phyloP scores from a whole-genome alignment of 2,113 vertebrate species.

The Daphoenositta chrysoptera region DNA sequence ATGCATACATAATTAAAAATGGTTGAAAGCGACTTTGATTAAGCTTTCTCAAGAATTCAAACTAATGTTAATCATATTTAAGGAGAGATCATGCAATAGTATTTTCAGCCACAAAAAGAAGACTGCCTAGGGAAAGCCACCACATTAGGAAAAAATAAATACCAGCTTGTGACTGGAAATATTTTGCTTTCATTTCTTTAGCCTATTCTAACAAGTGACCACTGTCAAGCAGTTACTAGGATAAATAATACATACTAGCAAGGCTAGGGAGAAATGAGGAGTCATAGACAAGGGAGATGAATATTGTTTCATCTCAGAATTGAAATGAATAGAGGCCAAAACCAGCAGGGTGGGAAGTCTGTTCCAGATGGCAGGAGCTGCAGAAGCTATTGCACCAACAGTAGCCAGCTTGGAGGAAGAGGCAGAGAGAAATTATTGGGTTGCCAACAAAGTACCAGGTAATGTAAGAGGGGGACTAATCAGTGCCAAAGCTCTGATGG shows the following conservation, averaged over 20 bases:
- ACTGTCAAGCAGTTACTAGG: slow-evolving; percentile 18
- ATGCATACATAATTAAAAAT: slow-evolving; percentile 60
- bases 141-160: not conserved
- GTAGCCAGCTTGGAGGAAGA: slow-evolving; percentile 35
- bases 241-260: slow-evolving; percentile 34
- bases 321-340: slow-evolving; percentile 44
- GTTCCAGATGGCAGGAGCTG: slow-evolving; percentile 56
- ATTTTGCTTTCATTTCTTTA: slow-evolving; percentile 5
- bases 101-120: not conserved
- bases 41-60: slow-evolving; percentile 51
- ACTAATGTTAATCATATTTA: slow-evolving; percentile 49
- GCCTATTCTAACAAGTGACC: slow-evolving; percentile 17
- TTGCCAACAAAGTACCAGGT: slow-evolving; percentile 33
- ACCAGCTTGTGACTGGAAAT: not conserved
- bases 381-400: slow-evolving; percentile 45
- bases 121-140: not conserved
- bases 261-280: slow-evolving; percentile 19
- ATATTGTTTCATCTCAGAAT: slow-evolving; percentile 47
- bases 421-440: not conserved
- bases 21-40: slow-evolving; percentile 51
- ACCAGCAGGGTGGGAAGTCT: slow-evolving; percentile 49
- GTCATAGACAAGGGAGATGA: slow-evolving; percentile 14
- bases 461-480: not conserved
- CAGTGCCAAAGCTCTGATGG: not conserved
- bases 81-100: not conserved